Conservation (phyloP, 2,113 vertebrate genomes). For the Globicephala melas region DNA sequence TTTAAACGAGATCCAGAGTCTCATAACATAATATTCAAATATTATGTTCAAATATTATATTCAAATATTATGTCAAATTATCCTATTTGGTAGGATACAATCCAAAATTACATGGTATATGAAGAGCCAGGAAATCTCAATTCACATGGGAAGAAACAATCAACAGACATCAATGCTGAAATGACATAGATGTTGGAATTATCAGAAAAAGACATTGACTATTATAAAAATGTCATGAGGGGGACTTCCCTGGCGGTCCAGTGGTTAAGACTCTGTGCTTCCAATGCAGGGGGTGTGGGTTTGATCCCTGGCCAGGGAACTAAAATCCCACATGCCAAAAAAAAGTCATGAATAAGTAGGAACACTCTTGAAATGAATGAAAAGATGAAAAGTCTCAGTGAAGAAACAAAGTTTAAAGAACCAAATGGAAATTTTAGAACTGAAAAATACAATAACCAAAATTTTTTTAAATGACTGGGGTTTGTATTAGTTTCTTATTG, state of each 20-base stretch:
- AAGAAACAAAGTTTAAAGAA: not conserved
- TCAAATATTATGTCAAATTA: no score
- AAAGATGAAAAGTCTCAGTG: not conserved
- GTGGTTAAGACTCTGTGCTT: not conserved
- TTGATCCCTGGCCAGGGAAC: no score
- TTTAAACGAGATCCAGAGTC: not conserved
- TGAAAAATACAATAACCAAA: not conserved
- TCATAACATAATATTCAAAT: not conserved
- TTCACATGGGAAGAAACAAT: not conserved
- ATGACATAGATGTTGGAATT: not conserved
- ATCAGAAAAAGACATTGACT: not conserved
- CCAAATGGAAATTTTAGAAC: not conserved
- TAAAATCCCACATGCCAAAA: no score
- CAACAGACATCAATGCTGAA: not conserved
- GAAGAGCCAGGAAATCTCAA: conserved; percentile 2
- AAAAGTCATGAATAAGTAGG: not conserved
- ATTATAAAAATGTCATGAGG: not conserved
- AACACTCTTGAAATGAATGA: not conserved
- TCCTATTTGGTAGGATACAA: not conserved
- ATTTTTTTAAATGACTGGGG: not conserved
- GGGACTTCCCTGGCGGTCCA: not conserved
- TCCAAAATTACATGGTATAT: not conserved
- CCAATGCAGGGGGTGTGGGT: not conserved
- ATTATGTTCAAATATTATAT: no score
- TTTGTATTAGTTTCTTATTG: not conserved